phyloP scores from a whole-genome alignment of 2,888 invertebrate genomes.

The Boloria selene region DNA sequence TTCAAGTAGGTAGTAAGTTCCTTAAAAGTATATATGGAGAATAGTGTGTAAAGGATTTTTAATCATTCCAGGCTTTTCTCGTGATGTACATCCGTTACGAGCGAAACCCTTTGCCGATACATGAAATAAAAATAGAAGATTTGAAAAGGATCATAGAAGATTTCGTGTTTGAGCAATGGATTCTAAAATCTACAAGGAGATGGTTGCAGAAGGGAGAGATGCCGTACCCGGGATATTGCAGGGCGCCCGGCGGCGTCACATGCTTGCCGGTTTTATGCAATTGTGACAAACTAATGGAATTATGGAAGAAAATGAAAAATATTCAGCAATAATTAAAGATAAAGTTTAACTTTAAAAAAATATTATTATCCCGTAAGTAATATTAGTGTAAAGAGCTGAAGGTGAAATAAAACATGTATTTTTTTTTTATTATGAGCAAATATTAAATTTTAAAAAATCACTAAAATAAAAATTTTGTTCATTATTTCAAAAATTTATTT shows the following conservation, averaged over 20 bases:
- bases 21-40: not conserved
- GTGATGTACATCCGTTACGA: conserved; percentile 56
- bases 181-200: conserved; percentile 48
- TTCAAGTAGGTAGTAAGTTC: conserved; percentile 25
- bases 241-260: conserved; percentile 56
- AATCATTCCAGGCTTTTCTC: conserved; percentile 55
- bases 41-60: conserved; percentile 12
- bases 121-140: conserved; percentile 44
- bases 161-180: conserved; percentile 29
- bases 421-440: not conserved
- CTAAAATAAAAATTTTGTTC: not conserved
- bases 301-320: conserved; percentile 51
- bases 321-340: not conserved
- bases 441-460: not conserved
- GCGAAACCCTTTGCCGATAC: conserved; percentile 50
- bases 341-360: no score
- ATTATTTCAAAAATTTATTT: not conserved
- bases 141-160: conserved; percentile 43
- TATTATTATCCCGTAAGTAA: not conserved
- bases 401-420: not conserved
- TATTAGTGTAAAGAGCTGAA: no score
- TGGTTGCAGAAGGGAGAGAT: conserved; percentile 61
- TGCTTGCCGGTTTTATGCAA: conserved; percentile 65
- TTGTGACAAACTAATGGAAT: conserved; percentile 54
- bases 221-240: conserved; percentile 72